Base-by-base conservation (phyloP, 2,888 invertebrate genomes). In the Acleris literana region DNA sequence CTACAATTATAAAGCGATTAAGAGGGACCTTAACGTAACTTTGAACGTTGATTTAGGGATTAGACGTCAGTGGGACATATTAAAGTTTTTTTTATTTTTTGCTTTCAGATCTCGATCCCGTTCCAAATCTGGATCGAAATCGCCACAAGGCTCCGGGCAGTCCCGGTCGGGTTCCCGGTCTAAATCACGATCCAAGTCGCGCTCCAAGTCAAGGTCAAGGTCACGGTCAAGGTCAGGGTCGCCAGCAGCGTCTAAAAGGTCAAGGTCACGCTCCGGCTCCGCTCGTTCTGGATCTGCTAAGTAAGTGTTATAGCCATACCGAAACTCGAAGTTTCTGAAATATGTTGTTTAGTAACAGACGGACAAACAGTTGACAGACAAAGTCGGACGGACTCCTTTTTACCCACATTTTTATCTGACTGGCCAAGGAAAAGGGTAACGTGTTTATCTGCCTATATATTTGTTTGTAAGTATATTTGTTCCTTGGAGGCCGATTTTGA, bases 71-170 rank as follows among this genome's bases (percentile, higher is more conserved):
- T 25, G 25, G 25, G 1, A 25, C 25, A 5, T 25, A 1, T 5
- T 25, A 25, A 25, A 25, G 25, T 25, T 25, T 22, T 2, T n/a
- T 22, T 22, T 25, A 6, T 25, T 1, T 17, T 65, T 13, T 53
- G 11, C n/a, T 75, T 74, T 71, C 68, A 86, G 86, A 57, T 86
- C 88, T 13, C 83, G 85, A 4, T 89, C 90, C 11, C 83, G 87
- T 6, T 89, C 90, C 2, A 87, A 88, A 74, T 90, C 94, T 7
- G 46, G 87, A 6, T 89, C 90, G 2, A 87, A 88, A 74, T 90
- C 94, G 5, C 71, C 39, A 13, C 39, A 39, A 4, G 39, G 0
- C 68, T 69, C 7, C 68, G 72, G 25, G 0, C 70, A 77, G 6
- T 85, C 87, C 3, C 71, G 72, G 43, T 76, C 76, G 9, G 33